phyloP scores from a whole-genome alignment of 2,797 vertebrate species.

The Tragelaphus eurycerus region DNA sequence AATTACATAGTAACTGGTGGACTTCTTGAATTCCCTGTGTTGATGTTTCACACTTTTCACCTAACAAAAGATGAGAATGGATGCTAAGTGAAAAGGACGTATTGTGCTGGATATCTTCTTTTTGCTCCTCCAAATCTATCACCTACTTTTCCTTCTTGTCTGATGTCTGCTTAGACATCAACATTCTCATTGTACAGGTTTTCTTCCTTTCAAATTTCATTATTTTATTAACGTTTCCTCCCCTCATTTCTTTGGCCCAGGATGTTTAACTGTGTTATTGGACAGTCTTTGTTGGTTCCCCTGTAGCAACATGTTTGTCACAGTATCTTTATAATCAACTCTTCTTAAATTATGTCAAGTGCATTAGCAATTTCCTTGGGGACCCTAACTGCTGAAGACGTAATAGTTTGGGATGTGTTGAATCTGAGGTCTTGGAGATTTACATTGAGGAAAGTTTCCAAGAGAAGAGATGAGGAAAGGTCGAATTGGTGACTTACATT shows the following conservation, averaged over 20 bases:
- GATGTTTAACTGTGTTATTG: not conserved
- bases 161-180: not conserved
- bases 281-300: not conserved
- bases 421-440: not conserved
- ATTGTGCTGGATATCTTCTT: not conserved
- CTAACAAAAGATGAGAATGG: not conserved
- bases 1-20: not conserved
- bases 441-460: not conserved
- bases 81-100: not conserved
- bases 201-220: not conserved
- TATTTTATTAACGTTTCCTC: not conserved
- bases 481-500: not conserved
- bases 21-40: not conserved
- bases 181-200: not conserved
- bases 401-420: not conserved
- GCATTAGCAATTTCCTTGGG: not conserved
- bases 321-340: not conserved
- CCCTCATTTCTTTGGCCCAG: not conserved
- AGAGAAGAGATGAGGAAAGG: not conserved
- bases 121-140: not conserved
- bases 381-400: not conserved
- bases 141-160: not conserved
- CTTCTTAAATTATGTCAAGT: not conserved
- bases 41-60: not conserved
- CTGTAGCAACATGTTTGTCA: not conserved